Evolutionary conservation across 2,797 vertebrate species (phyloP).

Genomic region (Sebastes dallii): DNA sequence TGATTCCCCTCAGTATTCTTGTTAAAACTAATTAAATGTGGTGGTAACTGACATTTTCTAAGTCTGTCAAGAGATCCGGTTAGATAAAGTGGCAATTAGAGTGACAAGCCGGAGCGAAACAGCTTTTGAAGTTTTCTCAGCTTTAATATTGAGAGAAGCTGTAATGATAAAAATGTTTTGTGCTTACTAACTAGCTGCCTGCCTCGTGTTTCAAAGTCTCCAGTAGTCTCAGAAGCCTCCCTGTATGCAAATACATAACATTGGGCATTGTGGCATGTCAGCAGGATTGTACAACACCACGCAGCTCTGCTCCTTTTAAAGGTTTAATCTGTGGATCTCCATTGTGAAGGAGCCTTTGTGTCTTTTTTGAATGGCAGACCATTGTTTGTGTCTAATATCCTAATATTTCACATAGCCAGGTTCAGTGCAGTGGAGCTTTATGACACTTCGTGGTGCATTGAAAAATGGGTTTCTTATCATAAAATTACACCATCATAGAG

Average conservation of each 20-base stretch:
- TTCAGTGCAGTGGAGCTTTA: neutral
- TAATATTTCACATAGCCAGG: neutral
- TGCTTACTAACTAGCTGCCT: neutral
- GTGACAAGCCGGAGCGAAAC: slow-evolving; percentile 26
- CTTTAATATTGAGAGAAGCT: neutral
- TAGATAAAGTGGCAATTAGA: slow-evolving; percentile 49
- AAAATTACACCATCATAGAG: neutral
- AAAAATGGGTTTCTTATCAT: slow-evolving; percentile 29
- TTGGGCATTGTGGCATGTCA: neutral
- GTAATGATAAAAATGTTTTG: slow-evolving; percentile 16
- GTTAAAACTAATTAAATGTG: slow-evolving; percentile 68
- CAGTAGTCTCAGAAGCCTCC: neutral
- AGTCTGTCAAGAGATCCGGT: slow-evolving; percentile 53
- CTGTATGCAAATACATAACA: neutral
- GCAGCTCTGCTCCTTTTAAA: neutral
- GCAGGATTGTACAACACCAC: neutral
- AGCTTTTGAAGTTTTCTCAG: slow-evolving; percentile 35
- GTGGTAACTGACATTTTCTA: slow-evolving; percentile 61
- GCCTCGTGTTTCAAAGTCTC: neutral
- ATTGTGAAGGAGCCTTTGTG: slow-evolving; percentile 13
- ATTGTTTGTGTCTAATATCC: slow-evolving; percentile 11
- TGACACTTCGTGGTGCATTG: neutral
- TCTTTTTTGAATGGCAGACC: slow-evolving; percentile 10
- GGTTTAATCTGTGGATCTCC: slow-evolving; percentile 4
- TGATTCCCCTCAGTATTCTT: slow-evolving; percentile 57